Conservation (phyloP, 2,888 invertebrate genomes). For the Amphimallon solstitiale region DNA sequence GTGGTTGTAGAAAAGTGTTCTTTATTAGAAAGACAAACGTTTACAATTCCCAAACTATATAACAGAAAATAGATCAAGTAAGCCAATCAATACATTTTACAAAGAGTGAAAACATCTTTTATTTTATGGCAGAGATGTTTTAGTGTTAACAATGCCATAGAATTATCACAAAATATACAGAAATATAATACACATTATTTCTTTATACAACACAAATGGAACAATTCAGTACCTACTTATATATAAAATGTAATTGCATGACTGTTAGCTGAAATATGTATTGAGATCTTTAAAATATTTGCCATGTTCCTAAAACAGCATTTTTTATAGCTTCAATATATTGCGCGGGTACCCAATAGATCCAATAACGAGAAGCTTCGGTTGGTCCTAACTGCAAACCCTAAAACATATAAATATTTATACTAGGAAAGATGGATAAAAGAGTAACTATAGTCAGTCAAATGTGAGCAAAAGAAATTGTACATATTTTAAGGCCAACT, state of each 20-base stretch:
- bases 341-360: slow-evolving; percentile 94
- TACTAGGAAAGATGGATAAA: too few species aligned
- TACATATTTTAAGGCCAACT: too few species aligned
- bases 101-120: too few species aligned
- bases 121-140: too few species aligned
- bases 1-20: too few species aligned
- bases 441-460: too few species aligned
- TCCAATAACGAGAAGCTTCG: slow-evolving; percentile 91
- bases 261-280: slow-evolving; percentile 33
- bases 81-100: too few species aligned
- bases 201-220: slow-evolving; percentile 19
- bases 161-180: neutral
- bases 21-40: too few species aligned
- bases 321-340: slow-evolving; percentile 92
- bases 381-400: slow-evolving; percentile 91
- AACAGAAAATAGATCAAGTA: too few species aligned
- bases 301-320: slow-evolving; percentile 88
- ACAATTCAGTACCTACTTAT: slow-evolving; percentile 26
- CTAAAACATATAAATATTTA: slow-evolving; percentile 62
- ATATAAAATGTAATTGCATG: slow-evolving; percentile 28
- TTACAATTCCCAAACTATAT: too few species aligned
- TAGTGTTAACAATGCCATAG: too few species aligned
- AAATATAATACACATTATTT: slow-evolving; percentile 7
- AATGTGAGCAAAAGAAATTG: too few species aligned
- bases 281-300: slow-evolving; percentile 51